A percentile compares a stretch with the other conserved stretches of the same genome.
Evolutionary conservation across 2,113 vertebrate genomes (phyloP).

Genomic region (Nanorana parkeri): DNA sequence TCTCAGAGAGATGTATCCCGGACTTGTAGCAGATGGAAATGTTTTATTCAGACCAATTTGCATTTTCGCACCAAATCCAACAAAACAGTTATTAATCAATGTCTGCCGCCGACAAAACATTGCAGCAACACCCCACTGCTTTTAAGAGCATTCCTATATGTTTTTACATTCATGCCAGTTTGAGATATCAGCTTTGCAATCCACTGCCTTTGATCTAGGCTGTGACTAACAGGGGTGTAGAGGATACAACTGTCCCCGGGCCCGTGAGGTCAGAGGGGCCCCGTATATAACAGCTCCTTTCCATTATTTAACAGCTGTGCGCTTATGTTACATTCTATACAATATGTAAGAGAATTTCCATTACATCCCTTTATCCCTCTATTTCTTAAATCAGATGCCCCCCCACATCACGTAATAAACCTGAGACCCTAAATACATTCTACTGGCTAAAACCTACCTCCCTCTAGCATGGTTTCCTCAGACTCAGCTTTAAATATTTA

Average conservation of each 20-base stretch:
- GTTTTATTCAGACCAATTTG: neutral
- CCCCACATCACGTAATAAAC: too few relatives aligned
- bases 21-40: conserved; percentile 1
- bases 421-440: too few relatives aligned
- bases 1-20: too few relatives aligned
- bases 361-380: too few relatives aligned
- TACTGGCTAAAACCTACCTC: too few relatives aligned
- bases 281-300: neutral
- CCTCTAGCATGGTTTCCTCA: too few relatives aligned
- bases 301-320: too few relatives aligned
- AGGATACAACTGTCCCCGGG: neutral
- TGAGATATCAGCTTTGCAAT: neutral
- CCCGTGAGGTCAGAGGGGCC: neutral
- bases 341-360: too few relatives aligned
- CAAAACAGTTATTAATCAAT: neutral
- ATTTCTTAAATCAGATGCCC: too few relatives aligned
- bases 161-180: neutral
- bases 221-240: neutral
- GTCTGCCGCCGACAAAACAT: neutral
- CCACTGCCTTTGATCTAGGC: neutral
- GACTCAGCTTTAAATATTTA: too few relatives aligned
- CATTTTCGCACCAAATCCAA: conserved; percentile 3
- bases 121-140: neutral
- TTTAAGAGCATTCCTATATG: conserved; percentile 1
- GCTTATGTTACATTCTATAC: too few relatives aligned